These are phyloP conservation scores for Patagioenas fasciata DNA, from an alignment of 2,113 vertebrate species.

Conservation along the genomic window DNA sequence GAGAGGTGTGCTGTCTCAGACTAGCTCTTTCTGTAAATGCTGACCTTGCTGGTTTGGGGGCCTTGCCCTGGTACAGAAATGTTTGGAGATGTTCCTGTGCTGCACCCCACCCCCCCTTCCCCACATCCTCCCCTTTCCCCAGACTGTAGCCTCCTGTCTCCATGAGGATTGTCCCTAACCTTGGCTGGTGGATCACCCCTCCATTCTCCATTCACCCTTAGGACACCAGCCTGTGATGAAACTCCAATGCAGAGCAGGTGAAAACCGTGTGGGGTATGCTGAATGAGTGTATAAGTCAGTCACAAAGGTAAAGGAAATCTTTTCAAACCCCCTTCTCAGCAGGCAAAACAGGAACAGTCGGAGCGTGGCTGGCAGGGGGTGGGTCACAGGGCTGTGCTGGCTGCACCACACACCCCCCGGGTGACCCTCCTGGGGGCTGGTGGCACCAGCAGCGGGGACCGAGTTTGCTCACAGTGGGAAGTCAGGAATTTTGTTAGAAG, in stretches of 20 bases:
- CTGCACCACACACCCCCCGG: fast-evolving
- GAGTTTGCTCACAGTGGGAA: not conserved
- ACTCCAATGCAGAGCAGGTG: not conserved
- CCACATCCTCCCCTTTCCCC: not conserved
- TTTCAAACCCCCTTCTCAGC: not conserved
- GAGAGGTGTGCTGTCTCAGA: not conserved
- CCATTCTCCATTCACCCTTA: not conserved
- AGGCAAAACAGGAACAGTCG: not conserved
- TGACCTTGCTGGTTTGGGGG: not conserved
- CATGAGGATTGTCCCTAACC: not conserved
- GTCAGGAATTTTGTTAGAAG: not conserved
- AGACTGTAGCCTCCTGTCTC: not conserved
- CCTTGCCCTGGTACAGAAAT: not conserved
- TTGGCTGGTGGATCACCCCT: not conserved
- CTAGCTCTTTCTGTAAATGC: not conserved
- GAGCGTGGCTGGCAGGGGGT: not conserved
- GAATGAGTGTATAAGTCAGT: not conserved
- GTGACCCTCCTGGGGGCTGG: not conserved
- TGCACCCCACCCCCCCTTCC: no score
- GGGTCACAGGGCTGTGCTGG: not conserved
- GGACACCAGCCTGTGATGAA: not conserved
- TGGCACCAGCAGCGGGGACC: not conserved
- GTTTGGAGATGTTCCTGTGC: not conserved
- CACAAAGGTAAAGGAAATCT: not conserved
- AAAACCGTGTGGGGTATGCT: not conserved